Evolutionary conservation across 2,888 invertebrate species (phyloP), one percentile per base, ranked within the genome.

Genomic region (Barypeithes pellucidus): DNA sequence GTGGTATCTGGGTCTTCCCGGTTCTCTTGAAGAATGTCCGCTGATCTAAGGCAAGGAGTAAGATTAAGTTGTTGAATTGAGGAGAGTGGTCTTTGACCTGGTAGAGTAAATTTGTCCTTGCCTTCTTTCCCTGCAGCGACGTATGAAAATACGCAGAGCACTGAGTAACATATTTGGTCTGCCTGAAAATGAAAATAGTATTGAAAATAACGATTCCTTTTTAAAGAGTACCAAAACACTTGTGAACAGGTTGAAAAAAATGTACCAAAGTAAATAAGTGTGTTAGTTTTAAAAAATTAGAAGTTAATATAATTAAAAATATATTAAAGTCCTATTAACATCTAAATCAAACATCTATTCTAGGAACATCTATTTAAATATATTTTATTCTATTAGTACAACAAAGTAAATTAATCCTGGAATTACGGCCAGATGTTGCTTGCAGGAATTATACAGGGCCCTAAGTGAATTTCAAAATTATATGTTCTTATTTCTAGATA

Each of bases 121-220:
- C 68, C 75, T 80, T 94, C 94, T 79, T 93, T 91, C 0, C 96
- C 96, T 69, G 98, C 98, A 75, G 98, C 98, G 85, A 98, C 93
- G 89, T 99, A 99, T 62, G 99, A 99, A 89, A 99, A 99, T 79
- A 99, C 97, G 89, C 99, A 99, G 81, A 99, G 90, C 76, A 99
- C 98, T 81, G 99, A 97, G 88, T 99, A 99, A 88, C 98, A 99
- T 84, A 99, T 99, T 88, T 99, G 98, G 88, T 98, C 75, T 11
- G 77, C 76, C 77, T 77, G 57, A 47, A 73, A 60, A 54, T 54
- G 33, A 47, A 36, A 57, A 36, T 12, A 69, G 18, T n/a, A n/a
- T n/a, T n/a, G n/a, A n/a, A n/a, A n/a, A n/a, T n/a, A n/a, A n/a
- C 54, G 7, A 47, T 50, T 63, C 50, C 8, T 22, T 12, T 43